Evolutionary conservation across 2,888 invertebrate genomes (phyloP).

Genomic region (Sinodicranocentrus sp.): DNA sequence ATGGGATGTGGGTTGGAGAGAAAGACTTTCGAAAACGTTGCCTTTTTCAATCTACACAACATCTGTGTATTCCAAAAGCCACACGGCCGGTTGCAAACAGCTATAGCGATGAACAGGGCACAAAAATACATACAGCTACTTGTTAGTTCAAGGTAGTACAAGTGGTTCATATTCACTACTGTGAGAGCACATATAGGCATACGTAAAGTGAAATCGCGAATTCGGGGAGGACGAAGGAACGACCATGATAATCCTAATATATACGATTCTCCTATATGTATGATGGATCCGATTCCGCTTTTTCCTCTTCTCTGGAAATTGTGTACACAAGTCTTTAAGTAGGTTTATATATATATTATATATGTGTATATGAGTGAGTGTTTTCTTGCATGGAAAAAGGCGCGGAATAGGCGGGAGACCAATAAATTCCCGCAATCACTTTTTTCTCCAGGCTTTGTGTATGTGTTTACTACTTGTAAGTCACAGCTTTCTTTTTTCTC

Average conservation of each 20-base stretch:
- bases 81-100: constrained; percentile 33
- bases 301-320: too few species aligned
- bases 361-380: background rate
- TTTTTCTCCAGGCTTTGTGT: constrained; percentile 28
- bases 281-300: too few species aligned
- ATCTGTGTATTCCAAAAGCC: constrained; percentile 19
- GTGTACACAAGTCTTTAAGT: background rate
- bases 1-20: constrained; percentile 9
- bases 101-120: background rate
- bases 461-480: constrained; percentile 23
- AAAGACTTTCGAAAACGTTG: background rate
- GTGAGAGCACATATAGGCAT: background rate
- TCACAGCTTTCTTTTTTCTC: constrained; percentile 1
- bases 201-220: background rate
- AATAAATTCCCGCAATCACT: constrained; percentile 57
- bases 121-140: constrained; percentile 32
- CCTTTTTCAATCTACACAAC: background rate
- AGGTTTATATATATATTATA: background rate
- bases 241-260: background rate
- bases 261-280: too few species aligned
- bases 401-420: constrained; percentile 50
- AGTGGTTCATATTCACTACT: constrained; percentile 18
- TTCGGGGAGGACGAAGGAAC: constrained; percentile 8
- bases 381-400: constrained; percentile 33
- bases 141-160: constrained; percentile 36